Evolutionary conservation across 2,797 vertebrate species (phyloP), one percentile per base, ranked within the genome.

Genomic region (Fistularia commersonii): DNA sequence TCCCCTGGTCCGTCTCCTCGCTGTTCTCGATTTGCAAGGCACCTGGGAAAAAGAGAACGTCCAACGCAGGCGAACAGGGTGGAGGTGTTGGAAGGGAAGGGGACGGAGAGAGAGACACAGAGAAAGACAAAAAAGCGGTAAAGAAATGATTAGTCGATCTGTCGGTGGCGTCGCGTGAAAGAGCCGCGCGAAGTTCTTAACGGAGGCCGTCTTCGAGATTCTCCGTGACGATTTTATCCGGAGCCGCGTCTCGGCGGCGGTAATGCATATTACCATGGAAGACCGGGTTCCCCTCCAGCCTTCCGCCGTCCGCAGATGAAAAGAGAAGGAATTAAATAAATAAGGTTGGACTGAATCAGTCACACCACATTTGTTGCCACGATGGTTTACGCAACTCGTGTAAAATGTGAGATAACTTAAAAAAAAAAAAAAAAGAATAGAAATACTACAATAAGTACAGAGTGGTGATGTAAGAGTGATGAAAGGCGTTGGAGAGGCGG

Each of bases 11-110:
- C 0, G 95, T 98, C 90, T 99, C 97, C 80, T 99, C 96, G 2
- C 95, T 99, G 93, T 97, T 98, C 78, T 99, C 97, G 1, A 99
- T 99, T 91, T 99, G 97, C 82, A 99, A 91, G 79, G 96, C 97
- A 83, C 96, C 97, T 96, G 90, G 71, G 63, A 80, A 76, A 87
- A 12, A n/a, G 46, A 84, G 41, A 66, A 66, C 46, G 57, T 72
- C 23, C 51, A 38, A 64, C 65, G 59, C 48, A 82, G 53, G 82
- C 66, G 63, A 77, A 51, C 59, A 40, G 67, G 32, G 54, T 42
- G 60, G 44, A 48, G 37, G 65, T 23, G 14, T 34, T 50, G 36
- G 48, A 43, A 49, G 23, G 43, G 11, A 41, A 35, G 34, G 45
- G 66, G 33, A 57, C 48, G 51, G 60, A 58, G 47, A 71, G 11